Conservation (phyloP, 2,797 vertebrate genomes). For the Serranus cabrilla region DNA sequence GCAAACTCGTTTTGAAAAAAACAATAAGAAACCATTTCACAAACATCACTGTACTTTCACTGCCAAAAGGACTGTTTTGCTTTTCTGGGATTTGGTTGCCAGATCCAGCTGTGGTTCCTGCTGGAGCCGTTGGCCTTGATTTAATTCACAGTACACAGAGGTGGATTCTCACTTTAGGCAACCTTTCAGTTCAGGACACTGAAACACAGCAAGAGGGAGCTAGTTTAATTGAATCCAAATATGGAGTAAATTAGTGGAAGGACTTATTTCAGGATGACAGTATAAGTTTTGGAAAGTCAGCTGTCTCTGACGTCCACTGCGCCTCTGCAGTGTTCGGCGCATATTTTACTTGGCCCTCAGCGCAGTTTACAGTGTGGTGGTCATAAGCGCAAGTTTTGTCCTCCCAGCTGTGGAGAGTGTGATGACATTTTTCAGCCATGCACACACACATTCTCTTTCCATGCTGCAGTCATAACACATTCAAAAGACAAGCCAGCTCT, state of each 20-base stretch:
- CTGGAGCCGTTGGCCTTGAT: slow-evolving; percentile 20
- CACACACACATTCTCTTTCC: slow-evolving; percentile 44
- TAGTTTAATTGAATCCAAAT: neutral
- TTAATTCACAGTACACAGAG: slow-evolving; percentile 25
- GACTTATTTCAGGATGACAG: neutral
- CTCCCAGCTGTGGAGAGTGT: slow-evolving; percentile 67
- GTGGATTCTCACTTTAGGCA: neutral
- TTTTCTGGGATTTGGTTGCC: slow-evolving; percentile 22
- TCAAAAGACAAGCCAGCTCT: slow-evolving; percentile 46
- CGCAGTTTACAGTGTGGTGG: slow-evolving; percentile 52
- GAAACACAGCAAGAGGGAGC: neutral
- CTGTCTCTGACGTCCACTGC: slow-evolving; percentile 13
- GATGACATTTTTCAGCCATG: slow-evolving; percentile 54
- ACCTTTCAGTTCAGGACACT: neutral
- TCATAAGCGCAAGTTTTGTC: slow-evolving; percentile 55
- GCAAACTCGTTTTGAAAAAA: slow-evolving; percentile 3
- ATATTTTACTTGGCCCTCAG: slow-evolving; percentile 57
- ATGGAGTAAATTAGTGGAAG: neutral
- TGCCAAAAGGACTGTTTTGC: slow-evolving; percentile 15
- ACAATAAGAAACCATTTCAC: neutral
- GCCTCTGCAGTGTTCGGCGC: neutral
- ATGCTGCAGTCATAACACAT: slow-evolving; percentile 61
- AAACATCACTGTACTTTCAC: neutral
- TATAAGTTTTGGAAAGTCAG: slow-evolving; percentile 19
- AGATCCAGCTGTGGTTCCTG: slow-evolving; percentile 39